Evolutionary conservation across 2,888 invertebrate species (phyloP), one percentile per base, ranked within the genome.

Genomic region (Diaphora mendica): DNA sequence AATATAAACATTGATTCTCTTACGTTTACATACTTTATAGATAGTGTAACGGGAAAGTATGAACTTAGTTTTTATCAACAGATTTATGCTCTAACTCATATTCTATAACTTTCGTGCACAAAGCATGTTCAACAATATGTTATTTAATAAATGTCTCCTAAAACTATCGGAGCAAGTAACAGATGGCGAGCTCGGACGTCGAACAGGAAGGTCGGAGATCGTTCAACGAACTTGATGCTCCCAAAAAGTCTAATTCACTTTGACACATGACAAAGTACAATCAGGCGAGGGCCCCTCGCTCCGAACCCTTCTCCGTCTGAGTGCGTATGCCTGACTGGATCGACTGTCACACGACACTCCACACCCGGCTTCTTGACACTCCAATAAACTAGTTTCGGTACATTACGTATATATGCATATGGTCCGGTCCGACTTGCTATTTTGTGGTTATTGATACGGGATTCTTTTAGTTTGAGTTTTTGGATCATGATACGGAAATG

Each of bases 211-310:
- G 68, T n/a, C 64, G 72, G 67, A 44, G 70, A 48, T 70, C 74
- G 74, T 68, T 64, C 71, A 20, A 64, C 64, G 71, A 71, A 71
- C 74, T 71, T 33, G 67, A 64, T n/a, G 68, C 23, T 51, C 64
- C 67, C 68, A 67, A 71, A 71, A 42, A 65, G 62, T 74, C 51
- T 74, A 71, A 74, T 74, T 71, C 68, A 55, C 64, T 71, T 71
- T 68, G 74, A 74, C 74, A 74, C 74, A 74, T 71, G 74, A 71
- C 74, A 64, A 62, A 72, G 68, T 68, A 64, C 64, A 64, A 68
- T 72, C 68, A 72, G 62, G 48, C 72, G 72, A 17, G 39, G 67
- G 30, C 30, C 35, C 39, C 64, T 66, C 66, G 39, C 33, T 0
- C 23, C 20, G 20, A 64, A 73, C 72, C 72, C 72, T 69, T 62